Evolutionary conservation across 1,140 invertebrate species (phyloP).

Genomic region (Lepidurus apus): DNA sequence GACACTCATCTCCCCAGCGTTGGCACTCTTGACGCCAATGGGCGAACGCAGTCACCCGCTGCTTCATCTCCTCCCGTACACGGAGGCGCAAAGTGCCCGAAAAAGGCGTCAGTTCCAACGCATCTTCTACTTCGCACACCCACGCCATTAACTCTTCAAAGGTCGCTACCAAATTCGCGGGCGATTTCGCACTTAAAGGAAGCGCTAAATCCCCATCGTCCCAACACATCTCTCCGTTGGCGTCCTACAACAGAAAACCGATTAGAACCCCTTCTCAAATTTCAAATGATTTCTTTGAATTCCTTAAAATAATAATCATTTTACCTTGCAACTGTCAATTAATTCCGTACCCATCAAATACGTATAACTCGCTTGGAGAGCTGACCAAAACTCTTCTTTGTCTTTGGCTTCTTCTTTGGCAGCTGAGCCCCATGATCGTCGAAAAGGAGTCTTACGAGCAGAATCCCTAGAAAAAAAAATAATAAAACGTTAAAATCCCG

Average conservation of each 20-base stretch:
- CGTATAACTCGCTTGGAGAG: slow-evolving; percentile 31
- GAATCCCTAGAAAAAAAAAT: slow-evolving; percentile 25
- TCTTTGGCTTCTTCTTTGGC: slow-evolving; percentile 18
- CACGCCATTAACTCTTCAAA: background rate
- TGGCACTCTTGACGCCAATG: slow-evolving; percentile 8
- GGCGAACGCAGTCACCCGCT: background rate
- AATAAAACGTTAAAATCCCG: too few relatives aligned
- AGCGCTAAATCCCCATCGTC: slow-evolving; percentile 27
- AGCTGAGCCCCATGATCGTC: slow-evolving; percentile 30
- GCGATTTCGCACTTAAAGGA: background rate
- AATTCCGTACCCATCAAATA: slow-evolving; percentile 32
- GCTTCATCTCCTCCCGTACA: background rate
- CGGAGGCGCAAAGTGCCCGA: background rate
- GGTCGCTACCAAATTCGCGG: background rate
- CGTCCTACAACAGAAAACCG: background rate
- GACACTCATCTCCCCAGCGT: background rate
- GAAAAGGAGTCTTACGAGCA: slow-evolving; percentile 20
- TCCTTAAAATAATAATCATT: background rate
- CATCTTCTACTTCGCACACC: background rate
- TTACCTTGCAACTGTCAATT: slow-evolving; percentile 31
- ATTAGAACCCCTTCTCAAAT: background rate
- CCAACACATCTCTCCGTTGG: slow-evolving; percentile 29
- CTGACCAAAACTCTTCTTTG: slow-evolving; percentile 29
- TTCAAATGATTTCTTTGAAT: background rate
- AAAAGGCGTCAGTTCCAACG: background rate